A percentile compares a stretch with the other conserved stretches of the same genome.
Conservation (phyloP, 1,140 invertebrate species). For the Metaphire vulgaris region DNA sequence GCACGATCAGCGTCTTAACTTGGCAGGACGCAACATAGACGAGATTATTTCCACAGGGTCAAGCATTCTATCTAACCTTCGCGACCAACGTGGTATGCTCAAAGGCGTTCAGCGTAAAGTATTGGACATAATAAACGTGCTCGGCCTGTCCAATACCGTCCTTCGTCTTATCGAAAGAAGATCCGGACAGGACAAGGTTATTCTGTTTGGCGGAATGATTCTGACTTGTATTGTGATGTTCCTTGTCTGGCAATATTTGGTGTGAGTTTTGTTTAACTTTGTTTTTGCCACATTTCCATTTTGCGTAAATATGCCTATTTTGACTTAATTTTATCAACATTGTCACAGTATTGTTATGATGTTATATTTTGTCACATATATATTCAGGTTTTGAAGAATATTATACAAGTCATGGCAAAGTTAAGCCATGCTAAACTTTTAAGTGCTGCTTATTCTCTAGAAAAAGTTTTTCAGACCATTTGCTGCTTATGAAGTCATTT, state of each 20-base stretch:
- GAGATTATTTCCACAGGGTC: conserved; percentile 75
- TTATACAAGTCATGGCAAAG: too few species aligned
- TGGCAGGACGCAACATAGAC: conserved; percentile 78
- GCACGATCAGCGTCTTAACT: conserved; percentile 63
- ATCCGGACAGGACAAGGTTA: conserved; percentile 78
- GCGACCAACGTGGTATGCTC: conserved; percentile 73
- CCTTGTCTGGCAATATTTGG: background rate
- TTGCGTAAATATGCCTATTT: too few species aligned
- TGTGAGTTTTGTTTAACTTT: too few species aligned
- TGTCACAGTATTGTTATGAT: too few species aligned
- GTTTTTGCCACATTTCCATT: too few species aligned
- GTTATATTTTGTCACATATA: too few species aligned
- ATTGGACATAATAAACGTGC: conserved; percentile 80
- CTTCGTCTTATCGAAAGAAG: conserved; percentile 89
- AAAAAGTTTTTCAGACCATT: too few species aligned
- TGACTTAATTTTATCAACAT: too few species aligned
- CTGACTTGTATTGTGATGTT: conserved; percentile 76
- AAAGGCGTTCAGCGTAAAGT: conserved; percentile 81
- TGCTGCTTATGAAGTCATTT: too few species aligned
- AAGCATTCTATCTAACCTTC: conserved; percentile 71
- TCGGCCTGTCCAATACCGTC: conserved; percentile 93
- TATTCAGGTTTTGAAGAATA: too few species aligned
- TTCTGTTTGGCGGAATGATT: conserved; percentile 81
- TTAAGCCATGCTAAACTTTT: too few species aligned
- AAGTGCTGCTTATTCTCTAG: too few species aligned